Base-by-base conservation (phyloP, 2,888 invertebrate genomes). In the Platycheirus rosarum region DNA sequence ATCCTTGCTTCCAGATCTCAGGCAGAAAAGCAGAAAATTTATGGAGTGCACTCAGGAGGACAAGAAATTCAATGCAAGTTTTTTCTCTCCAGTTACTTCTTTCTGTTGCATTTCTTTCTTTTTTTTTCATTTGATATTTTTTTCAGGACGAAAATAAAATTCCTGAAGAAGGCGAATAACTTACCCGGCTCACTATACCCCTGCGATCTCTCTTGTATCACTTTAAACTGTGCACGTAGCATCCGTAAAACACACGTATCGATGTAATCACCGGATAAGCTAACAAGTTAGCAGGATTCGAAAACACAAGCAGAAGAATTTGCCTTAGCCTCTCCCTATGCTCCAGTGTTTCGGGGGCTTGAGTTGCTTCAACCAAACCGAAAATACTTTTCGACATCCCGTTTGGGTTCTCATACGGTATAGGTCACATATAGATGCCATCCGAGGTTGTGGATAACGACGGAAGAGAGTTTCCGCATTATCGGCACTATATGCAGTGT, bases 241-340 rank as follows among this genome's bases (percentile, higher is more conserved):
- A 82, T 77, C 82, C 77, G 82, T 82, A 82, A 82, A 82, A 82
- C 82, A 82, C 82, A 82, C 82, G 82, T 82, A 82, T 82, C 82
- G 89, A 89, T 89, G 89, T 89, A 89, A 89, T 89, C 89, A 88
- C 89, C 89, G 88, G 88, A 89, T 89, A 89, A 89, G 89, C 89
- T 89, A 89, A 89, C 89, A 89, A 89, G 89, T 89, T 89, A 88
- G 87, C 87, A 88, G 88, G 88, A 89, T 89, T 89, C 71, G 63
- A 82, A 77, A 82, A 77, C 82, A 82, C 82, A 77, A 73, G 68
- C 68, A 29, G 29, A 66, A 68, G 68, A 51, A 82, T 76, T 76
- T 70, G 55, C 76, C 53, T 53, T 29, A 29, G 44, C 23, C 7
- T 16, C 37, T n/a, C n/a, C 2, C 35, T 23, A 6, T 23, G 23